Conservation (phyloP, 2,797 vertebrate species). For the Brachymystax lenok region DNA sequence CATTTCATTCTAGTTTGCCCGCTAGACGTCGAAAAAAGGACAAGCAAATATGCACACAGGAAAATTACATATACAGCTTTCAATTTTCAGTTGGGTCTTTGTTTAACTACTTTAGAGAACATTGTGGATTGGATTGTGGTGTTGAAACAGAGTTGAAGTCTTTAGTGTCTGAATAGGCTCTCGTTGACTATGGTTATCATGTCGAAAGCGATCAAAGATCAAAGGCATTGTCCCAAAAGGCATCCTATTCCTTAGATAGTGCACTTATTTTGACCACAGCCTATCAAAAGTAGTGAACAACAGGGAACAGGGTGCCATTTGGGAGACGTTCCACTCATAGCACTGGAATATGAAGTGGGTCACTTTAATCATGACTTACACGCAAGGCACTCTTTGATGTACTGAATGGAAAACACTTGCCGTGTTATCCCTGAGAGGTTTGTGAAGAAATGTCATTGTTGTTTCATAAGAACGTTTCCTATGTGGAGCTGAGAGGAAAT, state of each 20-base stretch:
- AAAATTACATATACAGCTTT: conserved; percentile 60
- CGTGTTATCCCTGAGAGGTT: conserved; percentile 28
- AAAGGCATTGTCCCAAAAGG: conserved; percentile 9
- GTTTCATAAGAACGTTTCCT: conserved; percentile 17
- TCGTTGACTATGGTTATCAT: conserved; percentile 21
- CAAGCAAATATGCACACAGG: conserved; percentile 54
- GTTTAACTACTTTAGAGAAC: conserved; percentile 56
- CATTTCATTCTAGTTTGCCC: conserved; percentile 48
- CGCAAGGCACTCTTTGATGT: conserved; percentile 50
- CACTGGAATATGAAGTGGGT: neutral
- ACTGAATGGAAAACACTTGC: conserved; percentile 36
- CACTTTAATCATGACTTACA: neutral
- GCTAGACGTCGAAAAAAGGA: conserved; percentile 39
- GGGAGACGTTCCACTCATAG: neutral
- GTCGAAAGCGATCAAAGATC: conserved; percentile 36
- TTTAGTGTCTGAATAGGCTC: conserved; percentile 33
- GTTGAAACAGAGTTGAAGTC: conserved; percentile 40
- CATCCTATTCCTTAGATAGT: neutral
- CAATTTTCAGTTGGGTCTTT: conserved; percentile 53
- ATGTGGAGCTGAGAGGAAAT: conserved; percentile 17
- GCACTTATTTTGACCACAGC: too few relatives aligned
- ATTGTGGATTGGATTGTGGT: conserved; percentile 38
- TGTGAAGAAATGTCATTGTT: neutral
- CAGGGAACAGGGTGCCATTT: neutral
- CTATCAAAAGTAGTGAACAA: neutral